Evolutionary conservation across 92 coral and sea anemone genomes (phyloP), one percentile per base, ranked within the genome.

Genomic region (Epizoanthus ramosus): DNA sequence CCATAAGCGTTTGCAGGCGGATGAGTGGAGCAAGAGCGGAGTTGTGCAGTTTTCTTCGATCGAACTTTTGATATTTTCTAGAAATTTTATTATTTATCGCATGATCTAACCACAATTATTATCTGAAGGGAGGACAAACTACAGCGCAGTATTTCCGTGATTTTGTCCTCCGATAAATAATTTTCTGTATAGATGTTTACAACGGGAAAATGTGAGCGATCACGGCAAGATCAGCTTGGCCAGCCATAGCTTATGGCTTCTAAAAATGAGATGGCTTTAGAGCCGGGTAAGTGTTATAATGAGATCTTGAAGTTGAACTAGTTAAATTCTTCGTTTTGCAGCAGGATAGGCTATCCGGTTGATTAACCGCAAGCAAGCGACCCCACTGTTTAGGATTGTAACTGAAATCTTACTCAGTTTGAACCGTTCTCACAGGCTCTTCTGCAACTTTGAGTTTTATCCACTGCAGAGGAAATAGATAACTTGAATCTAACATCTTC

Each of bases 21-120:
- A 37, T 88, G 87, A 71, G 89, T 88, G 81, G 84, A 86, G 73
- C 85, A 69, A 58, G 71, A 83, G 82, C 79, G 66, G 23, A 74
- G 61, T 63, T 72, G 82, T 63, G 73, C 80, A 73, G 33, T 66
- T 56, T 80, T 69, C 45, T 59, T 80, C 85, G 66, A 61, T 84
- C 82, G 72, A 73, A 45, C 18, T 73, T 73, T 84, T 50, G 60
- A 84, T 77, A 39, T 82, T 85, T 86, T 53, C 63, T 53, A 31
- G 79, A 82, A 86, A 89, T 89, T 86, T 81, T 89, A 83, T 81
- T 82, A 72, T 85, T 86, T 89, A 77, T 86, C 81, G 73, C 35
- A 77, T 79, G 87, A 83, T 89, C 86, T 83, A 66, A 57, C 90
- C 81, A 68, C 82, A 69, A 60, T 58, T 23, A 60, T 73, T 63